Conservation (phyloP, 2,888 invertebrate genomes). For the Oasisia sp. region DNA sequence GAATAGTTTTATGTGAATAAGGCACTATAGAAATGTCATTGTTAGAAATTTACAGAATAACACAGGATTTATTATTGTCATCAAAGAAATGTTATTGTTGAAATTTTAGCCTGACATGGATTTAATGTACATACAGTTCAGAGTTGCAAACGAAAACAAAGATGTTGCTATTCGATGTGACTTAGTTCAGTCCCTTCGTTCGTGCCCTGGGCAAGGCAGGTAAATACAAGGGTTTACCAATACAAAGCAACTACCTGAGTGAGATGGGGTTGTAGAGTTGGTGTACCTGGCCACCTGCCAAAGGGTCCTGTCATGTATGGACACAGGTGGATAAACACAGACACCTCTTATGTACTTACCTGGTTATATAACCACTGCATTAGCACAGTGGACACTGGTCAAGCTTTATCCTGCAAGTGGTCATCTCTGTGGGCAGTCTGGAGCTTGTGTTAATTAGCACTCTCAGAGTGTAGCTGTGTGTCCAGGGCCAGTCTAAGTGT, state of each 20-base stretch:
- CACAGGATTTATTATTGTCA: not conserved
- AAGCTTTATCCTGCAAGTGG: not conserved
- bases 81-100: not conserved
- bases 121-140: not conserved
- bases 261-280: not conserved
- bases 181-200: too few species aligned
- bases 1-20: too few species aligned
- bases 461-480: not conserved
- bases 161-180: not conserved
- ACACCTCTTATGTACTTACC: not conserved
- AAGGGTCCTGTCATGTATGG: not conserved
- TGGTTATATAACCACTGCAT: not conserved
- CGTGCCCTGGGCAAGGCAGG: not conserved
- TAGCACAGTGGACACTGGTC: not conserved
- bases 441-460: not conserved
- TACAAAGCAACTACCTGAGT: not conserved
- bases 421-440: not conserved
- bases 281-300: not conserved
- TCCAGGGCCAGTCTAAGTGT: not conserved
- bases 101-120: not conserved
- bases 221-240: not conserved
- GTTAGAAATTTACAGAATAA: too few species aligned
- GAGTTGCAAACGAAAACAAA: not conserved
- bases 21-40: too few species aligned
- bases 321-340: not conserved